phyloP scores from a whole-genome alignment of 2,888 invertebrate species.

The Phengaris alcon region DNA sequence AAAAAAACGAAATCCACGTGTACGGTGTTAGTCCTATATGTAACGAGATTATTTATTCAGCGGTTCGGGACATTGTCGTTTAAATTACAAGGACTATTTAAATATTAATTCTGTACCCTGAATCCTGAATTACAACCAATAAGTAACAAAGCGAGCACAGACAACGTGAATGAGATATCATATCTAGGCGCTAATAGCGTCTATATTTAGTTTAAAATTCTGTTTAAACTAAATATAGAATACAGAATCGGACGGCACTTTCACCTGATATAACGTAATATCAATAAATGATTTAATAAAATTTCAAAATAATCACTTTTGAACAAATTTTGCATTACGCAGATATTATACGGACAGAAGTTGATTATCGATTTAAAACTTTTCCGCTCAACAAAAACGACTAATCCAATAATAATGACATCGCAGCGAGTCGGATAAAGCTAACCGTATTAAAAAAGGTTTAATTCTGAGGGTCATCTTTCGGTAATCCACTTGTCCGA shows the following conservation, averaged over 20 bases:
- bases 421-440: not conserved
- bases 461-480: constrained; percentile 4
- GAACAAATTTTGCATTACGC: too few species aligned
- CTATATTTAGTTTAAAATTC: constrained; percentile 2
- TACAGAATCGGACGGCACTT: not conserved
- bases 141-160: not conserved
- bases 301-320: too few species aligned
- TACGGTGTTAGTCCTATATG: not conserved
- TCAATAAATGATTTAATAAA: too few species aligned
- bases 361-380: not conserved
- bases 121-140: not conserved
- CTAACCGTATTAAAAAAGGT: constrained; percentile 21
- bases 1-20: not conserved
- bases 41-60: constrained; percentile 9
- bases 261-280: not conserved
- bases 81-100: not conserved
- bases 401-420: constrained; percentile 20
- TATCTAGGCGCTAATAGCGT: not conserved
- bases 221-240: too few species aligned
- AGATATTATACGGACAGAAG: too few species aligned
- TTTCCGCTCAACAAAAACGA: not conserved
- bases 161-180: not conserved
- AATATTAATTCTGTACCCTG: constrained; percentile 4
- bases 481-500: not conserved
- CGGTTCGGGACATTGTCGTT: not conserved